A percentile compares a stretch with the other conserved stretches of the same genome.
Conservation (phyloP, 2,113 vertebrate species). For the Zapornia atra region DNA sequence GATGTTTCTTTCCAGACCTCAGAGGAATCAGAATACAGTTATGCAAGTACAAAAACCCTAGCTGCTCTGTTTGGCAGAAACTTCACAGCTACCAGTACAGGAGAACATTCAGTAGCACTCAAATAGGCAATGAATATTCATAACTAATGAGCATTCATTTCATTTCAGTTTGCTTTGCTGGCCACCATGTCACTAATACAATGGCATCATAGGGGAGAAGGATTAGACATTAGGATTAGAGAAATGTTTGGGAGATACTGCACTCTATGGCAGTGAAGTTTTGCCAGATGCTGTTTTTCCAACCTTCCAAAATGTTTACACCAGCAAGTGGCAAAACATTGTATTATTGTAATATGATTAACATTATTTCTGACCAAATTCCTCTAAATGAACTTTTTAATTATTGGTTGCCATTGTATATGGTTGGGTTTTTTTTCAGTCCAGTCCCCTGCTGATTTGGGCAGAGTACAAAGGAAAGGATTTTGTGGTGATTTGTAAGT, state of each 20-base stretch:
- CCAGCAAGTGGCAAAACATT: neutral
- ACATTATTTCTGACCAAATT: neutral
- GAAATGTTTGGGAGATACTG: neutral
- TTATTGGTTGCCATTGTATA: too few relatives aligned
- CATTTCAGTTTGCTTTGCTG: constrained; percentile 41
- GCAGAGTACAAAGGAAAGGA: neutral
- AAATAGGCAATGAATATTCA: constrained; percentile 26
- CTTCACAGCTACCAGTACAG: neutral
- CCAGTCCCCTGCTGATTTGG: neutral
- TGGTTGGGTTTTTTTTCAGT: neutral
- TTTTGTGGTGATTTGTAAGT: neutral
- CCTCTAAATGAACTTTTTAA: neutral
- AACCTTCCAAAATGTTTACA: neutral
- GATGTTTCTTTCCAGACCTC: constrained; percentile 4
- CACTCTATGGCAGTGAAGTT: neutral
- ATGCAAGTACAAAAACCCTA: neutral
- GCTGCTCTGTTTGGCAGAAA: neutral
- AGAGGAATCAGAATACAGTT: neutral
- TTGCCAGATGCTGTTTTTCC: neutral
- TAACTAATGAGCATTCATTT: neutral
- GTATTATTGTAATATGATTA: neutral
- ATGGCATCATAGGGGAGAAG: neutral
- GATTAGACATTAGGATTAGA: neutral
- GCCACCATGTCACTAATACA: neutral
- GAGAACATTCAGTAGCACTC: neutral